Evolutionary conservation across 2,797 vertebrate genomes (phyloP).

Genomic region (Eulemur albifrons): DNA sequence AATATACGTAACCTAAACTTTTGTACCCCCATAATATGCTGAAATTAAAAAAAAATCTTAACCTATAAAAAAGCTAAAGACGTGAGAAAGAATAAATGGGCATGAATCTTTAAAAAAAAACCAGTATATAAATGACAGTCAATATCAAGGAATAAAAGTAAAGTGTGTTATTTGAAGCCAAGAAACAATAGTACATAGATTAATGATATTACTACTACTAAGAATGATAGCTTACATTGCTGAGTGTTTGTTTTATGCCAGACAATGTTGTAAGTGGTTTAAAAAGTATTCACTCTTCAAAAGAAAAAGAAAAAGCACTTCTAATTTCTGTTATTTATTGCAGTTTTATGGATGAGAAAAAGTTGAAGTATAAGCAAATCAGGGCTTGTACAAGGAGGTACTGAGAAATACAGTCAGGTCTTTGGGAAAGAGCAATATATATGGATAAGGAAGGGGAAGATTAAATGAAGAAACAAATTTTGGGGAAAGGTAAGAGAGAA

Average conservation of each 20-base stretch:
- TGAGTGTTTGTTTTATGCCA: background rate
- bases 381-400: background rate
- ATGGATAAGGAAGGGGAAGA: background rate
- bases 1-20: too few species aligned
- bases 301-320: background rate
- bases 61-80: too few species aligned
- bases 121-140: background rate
- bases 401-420: background rate
- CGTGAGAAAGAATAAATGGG: too few species aligned
- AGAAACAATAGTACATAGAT: background rate
- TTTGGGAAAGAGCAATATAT: background rate
- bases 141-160: background rate
- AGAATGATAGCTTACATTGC: background rate
- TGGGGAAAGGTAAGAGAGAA: background rate
- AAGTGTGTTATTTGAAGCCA: background rate
- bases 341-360: background rate
- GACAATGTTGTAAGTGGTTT: background rate
- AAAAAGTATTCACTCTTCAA: conserved; percentile 12
- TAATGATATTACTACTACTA: background rate
- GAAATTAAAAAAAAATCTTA: too few species aligned
- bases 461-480: background rate
- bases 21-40: too few species aligned
- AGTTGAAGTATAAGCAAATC: background rate
- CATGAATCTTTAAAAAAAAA: background rate
- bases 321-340: background rate